These are phyloP conservation scores for Lucilia sericata DNA, from an alignment of 1,140 invertebrate species.

Conservation along the genomic window DNA sequence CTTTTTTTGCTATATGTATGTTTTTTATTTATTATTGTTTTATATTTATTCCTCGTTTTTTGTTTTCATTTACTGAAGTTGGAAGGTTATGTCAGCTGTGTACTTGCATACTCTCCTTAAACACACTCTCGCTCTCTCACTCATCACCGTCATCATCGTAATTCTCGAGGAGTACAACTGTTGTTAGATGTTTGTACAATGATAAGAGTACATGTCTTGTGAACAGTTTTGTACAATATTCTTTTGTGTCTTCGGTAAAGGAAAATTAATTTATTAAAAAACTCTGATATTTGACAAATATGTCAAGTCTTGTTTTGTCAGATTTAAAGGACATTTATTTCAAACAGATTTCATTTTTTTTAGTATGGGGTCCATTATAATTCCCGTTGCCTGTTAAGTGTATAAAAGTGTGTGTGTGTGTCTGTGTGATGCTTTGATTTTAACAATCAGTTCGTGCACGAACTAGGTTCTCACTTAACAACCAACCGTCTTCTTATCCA, in stretches of 20 bases:
- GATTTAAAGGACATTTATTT: neutral
- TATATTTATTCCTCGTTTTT: neutral
- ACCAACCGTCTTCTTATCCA: neutral
- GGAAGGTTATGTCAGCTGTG: constrained; percentile 42
- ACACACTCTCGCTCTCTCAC: neutral
- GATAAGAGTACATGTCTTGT: neutral
- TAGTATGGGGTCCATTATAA: neutral
- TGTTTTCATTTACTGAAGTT: constrained; percentile 21
- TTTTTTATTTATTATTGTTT: neutral
- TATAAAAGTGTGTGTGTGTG: too few relatives aligned
- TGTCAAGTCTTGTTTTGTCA: neutral
- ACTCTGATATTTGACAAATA: neutral
- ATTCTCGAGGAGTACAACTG: too few relatives aligned
- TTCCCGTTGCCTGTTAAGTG: neutral
- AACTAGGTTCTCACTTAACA: neutral
- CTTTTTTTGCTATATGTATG: neutral
- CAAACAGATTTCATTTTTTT: neutral
- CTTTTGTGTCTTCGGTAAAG: neutral
- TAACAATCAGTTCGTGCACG: neutral
- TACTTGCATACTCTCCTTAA: neutral
- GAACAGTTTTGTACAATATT: neutral
- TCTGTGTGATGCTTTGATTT: too few relatives aligned
- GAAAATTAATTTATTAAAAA: constrained; percentile 13
- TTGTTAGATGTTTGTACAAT: too few relatives aligned
- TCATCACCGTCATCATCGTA: neutral